Base-by-base conservation (phyloP, 2,113 vertebrate species). In the Ovibos moschatus region DNA sequence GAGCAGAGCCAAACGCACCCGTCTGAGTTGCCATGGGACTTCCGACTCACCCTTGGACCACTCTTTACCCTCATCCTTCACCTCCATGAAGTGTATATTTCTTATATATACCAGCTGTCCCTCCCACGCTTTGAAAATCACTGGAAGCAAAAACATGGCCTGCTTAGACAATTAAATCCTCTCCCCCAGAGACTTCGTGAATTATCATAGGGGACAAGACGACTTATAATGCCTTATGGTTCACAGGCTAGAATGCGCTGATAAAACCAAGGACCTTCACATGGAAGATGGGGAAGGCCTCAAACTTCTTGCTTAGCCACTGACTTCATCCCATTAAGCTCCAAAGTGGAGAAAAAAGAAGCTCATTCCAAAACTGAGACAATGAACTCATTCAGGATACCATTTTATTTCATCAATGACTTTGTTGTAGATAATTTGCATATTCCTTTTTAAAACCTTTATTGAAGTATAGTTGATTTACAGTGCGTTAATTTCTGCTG, bases 1-100 rank as follows among this genome's bases (percentile, higher is more conserved):
- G 8, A 36, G 19, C 14, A 33, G 19, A 17, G 15, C 33, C 36
- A 1, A 1, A 2, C 1, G 33, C 5, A 57, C 27, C 45, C 0
- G 0, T 47, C 7, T 28, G 40, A 50, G 16, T 81, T 25, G 13
- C 64, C 87, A 14, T 5, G 4, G 36, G 86, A 43, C 84, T 60
- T 53, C 30, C 27, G 57, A 53, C 64, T 27, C 28, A 28, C 47
- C 2, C 43, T 36, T 21, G 28, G 55, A 60, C 57, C 5, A 14
- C 62, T 82, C 40, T 78, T 58, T 87, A 7, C 40, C 67, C 36
- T 74, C 79, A 40, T 30, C 45, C 13, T 94, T 86, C 28, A 8
- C 33, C 53, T 94, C 74, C 4, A 2, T 43, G 7, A 40, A 74
- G 67, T 40, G 40, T 76, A 5, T 33, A 28, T 40, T 60, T 85